Base-by-base conservation (phyloP, 2,797 vertebrate species). In the Bradypodion pumilum region DNA sequence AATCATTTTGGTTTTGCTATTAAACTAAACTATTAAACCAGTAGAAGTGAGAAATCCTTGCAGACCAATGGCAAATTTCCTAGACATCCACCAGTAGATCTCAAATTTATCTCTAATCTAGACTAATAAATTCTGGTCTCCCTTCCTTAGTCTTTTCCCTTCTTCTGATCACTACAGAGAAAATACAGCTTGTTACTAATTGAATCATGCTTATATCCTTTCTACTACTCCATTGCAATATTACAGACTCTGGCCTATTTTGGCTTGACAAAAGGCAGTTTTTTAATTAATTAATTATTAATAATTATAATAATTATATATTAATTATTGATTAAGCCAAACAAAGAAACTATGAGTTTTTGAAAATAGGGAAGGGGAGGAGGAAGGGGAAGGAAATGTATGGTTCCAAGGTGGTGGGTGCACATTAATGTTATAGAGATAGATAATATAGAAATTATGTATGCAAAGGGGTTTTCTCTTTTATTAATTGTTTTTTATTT, bases 231-330 rank as follows among this genome's bases (percentile, higher is more conserved):
- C 13, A 37, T 25, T 62, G 65, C n/a, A 23, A 40, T 70, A 3
- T 76, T 76, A 42, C 72, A 62, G 23, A 81, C 65, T 49, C 73
- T 56, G 80, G 63, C 78, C 73, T 81, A 76, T 81, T 85, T 70
- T 85, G 65, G 49, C 70, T 85, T 85, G 73, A 76, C 65, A 85
- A 85, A 85, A n/a, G 73, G 79, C 79, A 70, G 78, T 85, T 85
- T 85, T 85, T 85, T 81, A 73, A 81, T 85, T n/a, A n/a, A n/a
- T n/a, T n/a, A n/a, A n/a, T n/a, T n/a, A n/a, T n/a, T n/a, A n/a
- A n/a, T n/a, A n/a, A n/a, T n/a, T n/a, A n/a, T n/a, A n/a, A n/a
- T n/a, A n/a, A n/a, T n/a, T n/a, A n/a, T n/a, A n/a, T n/a, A n/a
- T n/a, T n/a, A n/a, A n/a, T n/a, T n/a, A n/a, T n/a, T n/a, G n/a